Percentiles rank a stretch among this genome's conserved stretches.
Evolutionary conservation across 2,888 invertebrate species (phyloP).

Genomic region (Cetonia aurata): DNA sequence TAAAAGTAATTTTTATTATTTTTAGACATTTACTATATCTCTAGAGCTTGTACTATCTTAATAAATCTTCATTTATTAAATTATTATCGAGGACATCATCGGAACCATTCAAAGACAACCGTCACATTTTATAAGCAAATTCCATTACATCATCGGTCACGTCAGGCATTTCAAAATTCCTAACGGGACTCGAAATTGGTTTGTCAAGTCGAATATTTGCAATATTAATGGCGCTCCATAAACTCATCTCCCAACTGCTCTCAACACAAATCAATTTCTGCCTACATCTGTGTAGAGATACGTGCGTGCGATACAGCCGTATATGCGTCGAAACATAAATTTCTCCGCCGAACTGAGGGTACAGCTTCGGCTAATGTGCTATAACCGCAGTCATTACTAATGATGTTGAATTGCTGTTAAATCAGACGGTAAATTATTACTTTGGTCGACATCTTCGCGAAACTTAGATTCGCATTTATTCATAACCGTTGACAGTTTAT

Average conservation of each 20-base stretch:
- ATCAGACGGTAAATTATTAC: slow-evolving; percentile 9
- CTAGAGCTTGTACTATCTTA: no score
- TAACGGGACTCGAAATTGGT: slow-evolving; percentile 3
- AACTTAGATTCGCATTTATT: no score
- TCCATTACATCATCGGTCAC: background rate
- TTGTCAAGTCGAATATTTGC: slow-evolving; percentile 27
- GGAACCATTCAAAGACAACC: no score
- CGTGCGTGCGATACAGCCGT: slow-evolving; percentile 2
- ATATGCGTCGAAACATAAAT: slow-evolving; percentile 13
- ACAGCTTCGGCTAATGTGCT: slow-evolving; percentile 14
- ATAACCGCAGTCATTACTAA: slow-evolving; percentile 13
- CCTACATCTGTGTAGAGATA: background rate
- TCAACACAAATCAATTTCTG: slow-evolving; percentile 34
- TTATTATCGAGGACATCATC: no score
- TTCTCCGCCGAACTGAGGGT: background rate
- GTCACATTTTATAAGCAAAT: no score
- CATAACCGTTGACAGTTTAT: no score
- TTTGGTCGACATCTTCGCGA: no score
- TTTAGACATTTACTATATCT: no score
- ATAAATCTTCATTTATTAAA: no score
- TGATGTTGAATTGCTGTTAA: slow-evolving; percentile 22
- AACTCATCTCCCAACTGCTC: slow-evolving; percentile 26
- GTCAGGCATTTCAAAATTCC: slow-evolving; percentile 6
- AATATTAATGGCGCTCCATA: slow-evolving; percentile 33
- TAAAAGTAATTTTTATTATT: no score